These are phyloP conservation scores for Procambarus virginalis DNA, from an alignment of 1,140 invertebrate species.

Conservation along the genomic window DNA sequence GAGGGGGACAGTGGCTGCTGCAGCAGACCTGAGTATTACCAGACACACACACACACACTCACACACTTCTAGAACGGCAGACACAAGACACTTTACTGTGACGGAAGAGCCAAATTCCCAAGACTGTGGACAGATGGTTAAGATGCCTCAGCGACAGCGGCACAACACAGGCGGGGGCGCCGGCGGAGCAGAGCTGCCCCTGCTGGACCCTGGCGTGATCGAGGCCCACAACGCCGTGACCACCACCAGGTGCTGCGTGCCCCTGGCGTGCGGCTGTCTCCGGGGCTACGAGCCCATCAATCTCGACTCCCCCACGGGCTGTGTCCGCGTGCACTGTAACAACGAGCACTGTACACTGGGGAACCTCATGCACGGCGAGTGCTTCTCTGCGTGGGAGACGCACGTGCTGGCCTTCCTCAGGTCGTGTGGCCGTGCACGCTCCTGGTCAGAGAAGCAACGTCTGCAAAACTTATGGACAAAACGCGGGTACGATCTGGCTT, in stretches of 20 bases:
- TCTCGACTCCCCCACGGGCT: constrained; percentile 82
- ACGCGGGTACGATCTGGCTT: constrained; percentile 95
- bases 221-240: constrained; percentile 73
- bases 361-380: constrained; percentile 95
- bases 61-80: constrained; percentile 15
- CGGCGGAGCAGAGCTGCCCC: constrained; percentile 66
- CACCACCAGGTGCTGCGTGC: constrained; percentile 83
- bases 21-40: constrained; percentile 27
- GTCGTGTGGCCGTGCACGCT: constrained; percentile 89
- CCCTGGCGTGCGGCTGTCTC: constrained; percentile 84
- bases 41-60: background rate
- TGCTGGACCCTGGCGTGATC: constrained; percentile 73
- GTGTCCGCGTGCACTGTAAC: constrained; percentile 93
- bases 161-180: constrained; percentile 70
- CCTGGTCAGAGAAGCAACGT: constrained; percentile 94
- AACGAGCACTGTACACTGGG: constrained; percentile 92
- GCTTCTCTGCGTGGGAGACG: constrained; percentile 95
- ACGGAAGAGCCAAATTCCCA: background rate
- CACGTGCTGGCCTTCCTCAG: constrained; percentile 89
- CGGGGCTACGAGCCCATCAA: constrained; percentile 80
- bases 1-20: constrained; percentile 60
- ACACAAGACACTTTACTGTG: constrained; percentile 32
- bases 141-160: constrained; percentile 70
- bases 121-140: constrained; percentile 67
- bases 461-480: constrained; percentile 98